phyloP scores from a whole-genome alignment of 1,140 invertebrate genomes.

The Paramacrobiotus metropolitanus region DNA sequence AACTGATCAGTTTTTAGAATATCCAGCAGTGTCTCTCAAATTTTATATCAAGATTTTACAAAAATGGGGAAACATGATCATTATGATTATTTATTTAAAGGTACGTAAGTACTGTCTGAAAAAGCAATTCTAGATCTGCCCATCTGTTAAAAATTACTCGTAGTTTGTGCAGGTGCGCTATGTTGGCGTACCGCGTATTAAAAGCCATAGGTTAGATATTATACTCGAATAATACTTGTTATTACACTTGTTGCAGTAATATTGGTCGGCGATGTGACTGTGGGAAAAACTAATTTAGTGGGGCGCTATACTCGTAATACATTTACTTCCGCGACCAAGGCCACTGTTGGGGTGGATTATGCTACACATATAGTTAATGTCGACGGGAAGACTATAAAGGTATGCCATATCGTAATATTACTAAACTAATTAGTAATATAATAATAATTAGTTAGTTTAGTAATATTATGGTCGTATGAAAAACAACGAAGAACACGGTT shows the following conservation, averaged over 20 bases:
- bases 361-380: constrained; percentile 91
- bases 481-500: neutral
- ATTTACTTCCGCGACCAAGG: constrained; percentile 99
- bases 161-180: no score
- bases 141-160: neutral
- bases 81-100: constrained; percentile 99
- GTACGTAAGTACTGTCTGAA: no score
- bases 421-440: no score
- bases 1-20: no score
- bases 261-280: constrained; percentile 95
- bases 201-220: no score
- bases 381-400: constrained; percentile 81
- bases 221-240: constrained; percentile 17
- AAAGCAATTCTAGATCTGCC: no score
- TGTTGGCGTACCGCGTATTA: no score
- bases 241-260: constrained; percentile 96
- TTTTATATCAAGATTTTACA: no score
- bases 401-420: neutral
- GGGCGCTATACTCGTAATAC: constrained; percentile 59
- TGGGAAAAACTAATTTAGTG: constrained; percentile 89
- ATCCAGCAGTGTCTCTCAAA: no score
- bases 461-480: no score
- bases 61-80: constrained; percentile 86
- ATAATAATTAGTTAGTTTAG: no score
- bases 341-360: constrained; percentile 29